Conservation (phyloP, 2,888 invertebrate species). For the Norana najaformis region DNA sequence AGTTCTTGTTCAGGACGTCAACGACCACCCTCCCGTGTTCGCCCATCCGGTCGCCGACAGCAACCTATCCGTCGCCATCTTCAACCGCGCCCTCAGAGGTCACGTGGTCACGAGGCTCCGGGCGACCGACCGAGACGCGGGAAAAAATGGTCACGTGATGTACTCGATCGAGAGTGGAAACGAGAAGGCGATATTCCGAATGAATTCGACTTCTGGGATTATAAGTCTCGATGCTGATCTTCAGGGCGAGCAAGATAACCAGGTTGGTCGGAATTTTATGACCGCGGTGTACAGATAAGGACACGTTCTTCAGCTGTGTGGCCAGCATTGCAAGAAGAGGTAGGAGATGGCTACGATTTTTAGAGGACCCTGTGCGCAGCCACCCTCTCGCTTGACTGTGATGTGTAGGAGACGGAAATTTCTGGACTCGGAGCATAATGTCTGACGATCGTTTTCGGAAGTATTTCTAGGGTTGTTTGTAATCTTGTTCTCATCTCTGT, state of each 20-base stretch:
- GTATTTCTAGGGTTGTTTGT: not conserved
- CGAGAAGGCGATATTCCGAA: not conserved
- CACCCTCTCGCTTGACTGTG: not conserved
- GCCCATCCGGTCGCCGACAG: slow-evolving; percentile 26
- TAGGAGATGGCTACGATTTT: not conserved
- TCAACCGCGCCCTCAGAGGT: not conserved
- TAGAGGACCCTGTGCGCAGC: no score
- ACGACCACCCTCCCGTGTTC: slow-evolving; percentile 43
- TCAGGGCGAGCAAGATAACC: not conserved
- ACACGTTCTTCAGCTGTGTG: not conserved
- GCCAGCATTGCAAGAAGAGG: not conserved
- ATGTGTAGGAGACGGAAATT: not conserved
- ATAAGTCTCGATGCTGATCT: not conserved
- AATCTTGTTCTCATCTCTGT: not conserved
- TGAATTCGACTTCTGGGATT: slow-evolving; percentile 1
- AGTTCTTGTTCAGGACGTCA: slow-evolving; percentile 81
- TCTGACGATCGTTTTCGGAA: not conserved
- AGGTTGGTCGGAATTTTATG: slow-evolving; percentile 6
- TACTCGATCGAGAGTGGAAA: slow-evolving; percentile 7
- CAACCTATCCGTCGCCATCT: not conserved
- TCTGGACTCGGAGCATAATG: not conserved
- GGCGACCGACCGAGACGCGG: slow-evolving; percentile 19
- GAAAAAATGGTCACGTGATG: slow-evolving; percentile 22
- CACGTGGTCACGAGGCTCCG: not conserved
- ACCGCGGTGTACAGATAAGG: not conserved